Percentiles rank a stretch among this genome's conserved stretches.
These are phyloP conservation scores for Poeciliopsis paucimaculata DNA, from an alignment of 2,797 vertebrate genomes.

Conservation along the genomic window DNA sequence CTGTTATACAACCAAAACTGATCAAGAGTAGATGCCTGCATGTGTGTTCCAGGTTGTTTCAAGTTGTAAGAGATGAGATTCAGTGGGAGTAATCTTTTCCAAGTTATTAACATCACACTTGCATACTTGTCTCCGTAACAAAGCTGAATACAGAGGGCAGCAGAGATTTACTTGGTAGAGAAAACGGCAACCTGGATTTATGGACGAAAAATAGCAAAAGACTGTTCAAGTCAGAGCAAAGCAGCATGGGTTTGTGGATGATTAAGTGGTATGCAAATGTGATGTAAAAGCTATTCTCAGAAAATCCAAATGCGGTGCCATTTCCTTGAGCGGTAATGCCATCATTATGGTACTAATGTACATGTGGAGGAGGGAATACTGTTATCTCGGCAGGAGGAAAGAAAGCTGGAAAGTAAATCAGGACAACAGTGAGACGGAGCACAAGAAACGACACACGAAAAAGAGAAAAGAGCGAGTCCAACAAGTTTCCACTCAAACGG, in stretches of 20 bases:
- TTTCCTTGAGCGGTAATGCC: conserved; percentile 61
- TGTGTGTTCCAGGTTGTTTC: background rate
- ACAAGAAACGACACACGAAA: conserved; percentile 31
- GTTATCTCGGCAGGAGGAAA: conserved; percentile 54
- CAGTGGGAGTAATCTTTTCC: background rate
- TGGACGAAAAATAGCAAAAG: conserved; percentile 36
- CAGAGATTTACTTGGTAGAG: conserved; percentile 42
- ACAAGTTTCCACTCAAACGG: conserved; percentile 63
- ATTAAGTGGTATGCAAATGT: conserved; percentile 63
- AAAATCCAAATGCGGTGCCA: conserved; percentile 61
- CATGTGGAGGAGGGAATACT: conserved; percentile 54
- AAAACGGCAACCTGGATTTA: conserved; percentile 31
- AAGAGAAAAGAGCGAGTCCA: conserved; percentile 36
- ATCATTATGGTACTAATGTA: conserved; percentile 72
- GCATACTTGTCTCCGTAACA: conserved; percentile 21
- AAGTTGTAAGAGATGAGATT: background rate
- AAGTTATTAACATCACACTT: conserved; percentile 22
- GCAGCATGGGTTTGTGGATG: conserved; percentile 57
- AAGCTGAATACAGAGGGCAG: conserved; percentile 32
- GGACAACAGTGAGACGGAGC: conserved; percentile 37
- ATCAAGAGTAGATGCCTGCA: conserved; percentile 1
- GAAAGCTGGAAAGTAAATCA: conserved; percentile 14
- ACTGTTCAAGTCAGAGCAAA: conserved; percentile 42
- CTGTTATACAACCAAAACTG: background rate
- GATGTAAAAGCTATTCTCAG: conserved; percentile 48